These are phyloP conservation scores for Mastacembelus armatus DNA, from an alignment of 2,797 vertebrate species.

Conservation along the genomic window DNA sequence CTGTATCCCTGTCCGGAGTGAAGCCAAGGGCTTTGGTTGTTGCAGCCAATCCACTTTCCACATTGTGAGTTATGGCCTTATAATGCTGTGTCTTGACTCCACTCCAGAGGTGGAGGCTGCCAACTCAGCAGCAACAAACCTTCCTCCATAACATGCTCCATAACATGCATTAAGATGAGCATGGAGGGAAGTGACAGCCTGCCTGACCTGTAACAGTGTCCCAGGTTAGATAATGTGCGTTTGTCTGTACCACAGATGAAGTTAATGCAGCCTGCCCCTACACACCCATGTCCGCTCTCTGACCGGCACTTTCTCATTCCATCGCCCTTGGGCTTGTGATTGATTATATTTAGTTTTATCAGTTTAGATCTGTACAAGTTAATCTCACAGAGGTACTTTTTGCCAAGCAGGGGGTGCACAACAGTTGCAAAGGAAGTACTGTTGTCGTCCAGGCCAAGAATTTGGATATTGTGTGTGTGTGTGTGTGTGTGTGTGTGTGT, in stretches of 20 bases:
- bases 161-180: too few relatives aligned
- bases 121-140: background rate
- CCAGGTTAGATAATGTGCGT: too few relatives aligned
- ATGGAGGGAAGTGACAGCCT: too few relatives aligned
- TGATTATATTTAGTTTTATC: too few relatives aligned
- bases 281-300: background rate
- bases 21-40: conserved; percentile 2
- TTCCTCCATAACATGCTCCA: too few relatives aligned
- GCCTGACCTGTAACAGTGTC: too few relatives aligned
- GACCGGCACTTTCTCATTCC: background rate
- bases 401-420: conserved; percentile 33
- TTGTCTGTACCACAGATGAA: too few relatives aligned
- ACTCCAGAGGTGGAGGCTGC: background rate
- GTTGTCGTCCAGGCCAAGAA: conserved; percentile 24
- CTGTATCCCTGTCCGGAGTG: conserved; percentile 7
- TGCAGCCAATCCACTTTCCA: conserved; percentile 10
- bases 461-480: background rate
- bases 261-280: background rate
- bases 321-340: background rate
- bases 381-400: conserved; percentile 13
- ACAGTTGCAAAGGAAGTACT: conserved; percentile 48
- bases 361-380: conserved; percentile 11
- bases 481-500: conserved; percentile 23
- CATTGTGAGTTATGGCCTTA: conserved; percentile 7
- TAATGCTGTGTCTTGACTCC: conserved; percentile 9